Conservation (phyloP, 2,797 vertebrate species). For the Prunella strophiata region DNA sequence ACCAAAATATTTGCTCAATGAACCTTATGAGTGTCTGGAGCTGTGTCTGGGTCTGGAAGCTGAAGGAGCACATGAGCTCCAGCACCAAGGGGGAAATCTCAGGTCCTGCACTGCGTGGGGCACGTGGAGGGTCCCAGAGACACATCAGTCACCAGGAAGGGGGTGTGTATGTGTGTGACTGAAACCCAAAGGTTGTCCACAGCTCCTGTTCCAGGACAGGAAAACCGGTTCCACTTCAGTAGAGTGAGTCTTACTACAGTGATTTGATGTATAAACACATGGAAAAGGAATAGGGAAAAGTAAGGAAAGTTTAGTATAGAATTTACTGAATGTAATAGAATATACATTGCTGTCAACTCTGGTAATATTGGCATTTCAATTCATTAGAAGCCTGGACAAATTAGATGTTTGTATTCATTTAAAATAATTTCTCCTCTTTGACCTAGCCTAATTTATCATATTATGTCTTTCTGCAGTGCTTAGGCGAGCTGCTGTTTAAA, state of each 20-base stretch:
- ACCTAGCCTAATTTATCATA: slow-evolving; percentile 59
- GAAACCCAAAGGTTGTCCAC: slow-evolving; percentile 8
- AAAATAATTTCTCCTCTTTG: slow-evolving; percentile 57
- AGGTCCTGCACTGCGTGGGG: neutral
- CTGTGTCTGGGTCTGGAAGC: neutral
- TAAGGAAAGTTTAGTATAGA: slow-evolving; percentile 13
- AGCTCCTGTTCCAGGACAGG: slow-evolving; percentile 34
- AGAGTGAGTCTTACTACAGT: slow-evolving; percentile 7
- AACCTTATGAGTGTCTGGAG: neutral
- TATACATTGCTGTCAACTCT: slow-evolving; percentile 40
- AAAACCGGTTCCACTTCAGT: slow-evolving; percentile 54
- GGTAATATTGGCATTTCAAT: slow-evolving; percentile 38
- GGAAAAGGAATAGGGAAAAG: slow-evolving; percentile 16
- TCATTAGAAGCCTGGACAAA: slow-evolving; percentile 63
- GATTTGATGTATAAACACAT: slow-evolving; percentile 42
- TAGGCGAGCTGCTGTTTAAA: neutral
- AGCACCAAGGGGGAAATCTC: neutral
- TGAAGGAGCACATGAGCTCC: neutral
- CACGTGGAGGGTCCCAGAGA: neutral
- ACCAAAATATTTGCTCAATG: neutral
- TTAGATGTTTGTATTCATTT: slow-evolving; percentile 49
- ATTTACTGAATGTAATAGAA: slow-evolving; percentile 11
- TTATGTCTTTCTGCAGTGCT: neutral
- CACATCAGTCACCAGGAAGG: neutral
- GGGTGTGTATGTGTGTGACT: neutral